A percentile compares a stretch with the other conserved stretches of the same genome.
Conservation (phyloP, 2,113 vertebrate species). For the Takifugu flavidus region DNA sequence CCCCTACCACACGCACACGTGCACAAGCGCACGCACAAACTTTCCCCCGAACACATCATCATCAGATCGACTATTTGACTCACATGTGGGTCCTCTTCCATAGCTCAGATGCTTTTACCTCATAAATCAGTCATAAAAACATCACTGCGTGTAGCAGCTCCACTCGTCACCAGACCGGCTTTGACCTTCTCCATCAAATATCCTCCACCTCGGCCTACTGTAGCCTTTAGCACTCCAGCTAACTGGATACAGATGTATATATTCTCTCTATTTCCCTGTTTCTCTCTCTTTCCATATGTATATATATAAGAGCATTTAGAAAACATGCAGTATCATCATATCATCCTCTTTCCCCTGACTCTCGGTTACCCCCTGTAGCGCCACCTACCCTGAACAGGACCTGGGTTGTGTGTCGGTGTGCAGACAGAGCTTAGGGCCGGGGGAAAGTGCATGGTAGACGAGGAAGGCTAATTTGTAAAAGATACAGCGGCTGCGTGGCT, state of each 20-base stretch:
- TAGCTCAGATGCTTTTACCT: constrained; percentile 43
- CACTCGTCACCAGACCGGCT: constrained; percentile 63
- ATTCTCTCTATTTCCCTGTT: background rate
- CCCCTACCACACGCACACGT: constrained; percentile 3
- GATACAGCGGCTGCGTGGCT: constrained; percentile 71
- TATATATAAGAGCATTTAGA: background rate
- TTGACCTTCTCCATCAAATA: constrained; percentile 60
- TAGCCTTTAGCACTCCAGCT: constrained; percentile 57
- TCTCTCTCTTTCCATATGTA: background rate
- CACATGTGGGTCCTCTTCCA: constrained; percentile 39
- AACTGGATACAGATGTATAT: constrained; percentile 65
- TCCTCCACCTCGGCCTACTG: constrained; percentile 61
- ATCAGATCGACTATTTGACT: constrained; percentile 35
- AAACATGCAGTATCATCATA: background rate
- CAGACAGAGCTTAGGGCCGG: constrained; percentile 52
- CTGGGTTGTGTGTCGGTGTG: constrained; percentile 38
- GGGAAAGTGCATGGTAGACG: constrained; percentile 70
- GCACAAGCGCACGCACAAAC: constrained; percentile 30
- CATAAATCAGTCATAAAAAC: constrained; percentile 68
- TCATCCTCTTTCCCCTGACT: background rate
- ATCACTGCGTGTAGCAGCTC: constrained; percentile 50
- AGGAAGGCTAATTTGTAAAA: constrained; percentile 76
- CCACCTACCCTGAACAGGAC: constrained; percentile 17
- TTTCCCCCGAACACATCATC: constrained; percentile 26
- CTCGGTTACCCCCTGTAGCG: background rate